Evolutionary conservation across 2,888 invertebrate species (phyloP), one percentile per base, ranked within the genome.

Genomic region (Escarpia spicata): DNA sequence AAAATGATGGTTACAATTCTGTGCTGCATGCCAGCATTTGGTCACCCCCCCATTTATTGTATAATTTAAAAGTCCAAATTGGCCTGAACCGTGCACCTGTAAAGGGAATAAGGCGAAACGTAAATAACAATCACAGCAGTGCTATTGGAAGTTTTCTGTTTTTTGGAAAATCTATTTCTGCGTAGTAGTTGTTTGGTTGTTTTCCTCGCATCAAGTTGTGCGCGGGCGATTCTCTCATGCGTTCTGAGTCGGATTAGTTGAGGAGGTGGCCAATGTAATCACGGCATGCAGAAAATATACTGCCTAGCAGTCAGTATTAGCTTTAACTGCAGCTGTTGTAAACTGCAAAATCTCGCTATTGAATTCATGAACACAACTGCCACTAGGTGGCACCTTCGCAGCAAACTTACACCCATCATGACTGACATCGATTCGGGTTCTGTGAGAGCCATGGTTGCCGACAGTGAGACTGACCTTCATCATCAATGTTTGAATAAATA

Each of bases 401-500:
- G 75, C 75, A 75, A 75, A 75, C 75, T 26, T 75, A 26, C 75
- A 19, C 75, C 75, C 75, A 26, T 26, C 26, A 26, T 75, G 75
- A 75, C 75, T 26, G 75, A 52, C 12, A 15, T 75, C 75, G 26
- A 75, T 6, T 26, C 75, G 6, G 6, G 52, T n/a, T 75, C 26
- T 75, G 26, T n/a, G 75, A 26, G 75, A 75, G 26, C 75, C 75
- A 9, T 9, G 4, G 52, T 52, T 15, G 15, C 75, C 75, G 19
- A 6, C 26, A 19, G n/a, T 75, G 6, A 75, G 75, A 75, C 26
- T 75, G 75, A 75, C 75, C 75, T 75, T 75, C n/a, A 75, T 15
- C 75, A 75, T 75, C 75, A 75, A 26, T 75, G 75, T 75, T 75
- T 75, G 75, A 75, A 75, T 75, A 75, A 75, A 75, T 75, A 75